Evolutionary conservation across 2,888 invertebrate species (phyloP).

Genomic region (Apeira syringaria): DNA sequence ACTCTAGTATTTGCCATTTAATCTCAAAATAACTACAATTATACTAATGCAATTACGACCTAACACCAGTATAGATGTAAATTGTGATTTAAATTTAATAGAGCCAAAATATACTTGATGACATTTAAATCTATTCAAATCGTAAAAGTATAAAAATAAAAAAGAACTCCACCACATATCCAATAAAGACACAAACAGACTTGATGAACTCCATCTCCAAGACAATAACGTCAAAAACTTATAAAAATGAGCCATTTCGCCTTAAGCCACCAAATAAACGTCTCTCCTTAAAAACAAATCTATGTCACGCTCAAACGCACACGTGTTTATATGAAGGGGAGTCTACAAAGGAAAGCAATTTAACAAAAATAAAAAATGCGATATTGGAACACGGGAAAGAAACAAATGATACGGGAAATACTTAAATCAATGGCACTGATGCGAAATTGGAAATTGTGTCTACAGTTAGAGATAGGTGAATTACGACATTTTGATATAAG

Average conservation of each 20-base stretch:
- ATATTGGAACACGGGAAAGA: slow-evolving; percentile 63
- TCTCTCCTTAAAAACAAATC: slow-evolving; percentile 78
- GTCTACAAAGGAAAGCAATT: slow-evolving; percentile 79
- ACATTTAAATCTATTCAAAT: no score
- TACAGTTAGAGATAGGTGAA: slow-evolving; percentile 42
- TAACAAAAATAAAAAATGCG: slow-evolving; percentile 76
- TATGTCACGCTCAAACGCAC: slow-evolving; percentile 57
- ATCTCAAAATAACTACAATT: no score
- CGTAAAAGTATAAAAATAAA: no score
- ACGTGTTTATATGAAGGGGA: slow-evolving; percentile 68
- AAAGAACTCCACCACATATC: no score
- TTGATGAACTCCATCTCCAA: slow-evolving; percentile 26
- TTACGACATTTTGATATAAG: slow-evolving; percentile 38
- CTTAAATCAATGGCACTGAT: slow-evolving; percentile 78
- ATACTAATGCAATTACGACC: no score
- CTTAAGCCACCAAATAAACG: slow-evolving; percentile 76
- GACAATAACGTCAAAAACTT: slow-evolving; percentile 27
- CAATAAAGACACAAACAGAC: slow-evolving; percentile 4
- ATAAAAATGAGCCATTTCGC: slow-evolving; percentile 64
- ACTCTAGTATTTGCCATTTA: no score
- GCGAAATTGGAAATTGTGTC: slow-evolving; percentile 63
- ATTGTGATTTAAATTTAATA: no score
- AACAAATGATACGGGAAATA: slow-evolving; percentile 81
- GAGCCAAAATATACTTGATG: no score
- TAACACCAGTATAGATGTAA: no score